Conservation (phyloP, 2,888 invertebrate species). For the Lobophora halterata region DNA sequence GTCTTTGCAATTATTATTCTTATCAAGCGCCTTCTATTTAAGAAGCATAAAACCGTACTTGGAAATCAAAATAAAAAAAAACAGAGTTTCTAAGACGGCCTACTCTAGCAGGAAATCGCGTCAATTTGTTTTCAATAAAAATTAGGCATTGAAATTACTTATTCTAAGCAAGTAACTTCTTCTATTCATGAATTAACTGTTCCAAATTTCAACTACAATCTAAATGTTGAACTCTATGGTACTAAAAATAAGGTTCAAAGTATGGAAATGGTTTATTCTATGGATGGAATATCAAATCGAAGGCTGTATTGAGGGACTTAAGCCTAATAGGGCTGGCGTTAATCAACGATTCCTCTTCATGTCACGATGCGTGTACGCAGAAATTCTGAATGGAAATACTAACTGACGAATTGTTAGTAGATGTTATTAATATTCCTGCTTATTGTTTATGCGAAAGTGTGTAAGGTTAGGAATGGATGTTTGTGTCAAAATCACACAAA, state of each 20-base stretch:
- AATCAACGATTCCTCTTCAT: slow-evolving; percentile 65
- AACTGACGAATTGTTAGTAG: slow-evolving; percentile 20
- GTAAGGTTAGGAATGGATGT: too few relatives aligned
- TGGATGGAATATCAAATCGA: slow-evolving; percentile 51
- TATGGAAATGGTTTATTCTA: neutral
- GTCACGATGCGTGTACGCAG: slow-evolving; percentile 60
- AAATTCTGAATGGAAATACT: slow-evolving; percentile 37
- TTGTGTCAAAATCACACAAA: too few relatives aligned
- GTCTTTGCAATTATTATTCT: too few relatives aligned
- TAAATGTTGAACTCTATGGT: slow-evolving; percentile 6
- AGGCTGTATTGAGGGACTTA: slow-evolving; percentile 56
- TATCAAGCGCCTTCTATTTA: too few relatives aligned
- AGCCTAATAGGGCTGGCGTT: slow-evolving; percentile 33
- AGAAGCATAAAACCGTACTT: too few relatives aligned
- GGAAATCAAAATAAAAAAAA: too few relatives aligned
- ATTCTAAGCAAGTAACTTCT: slow-evolving; percentile 2
- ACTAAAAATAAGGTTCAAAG: slow-evolving; percentile 4
- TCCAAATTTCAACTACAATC: neutral
- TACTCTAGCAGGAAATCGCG: too few relatives aligned
- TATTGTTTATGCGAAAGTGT: too few relatives aligned
- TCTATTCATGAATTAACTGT: neutral
- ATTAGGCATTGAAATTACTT: neutral
- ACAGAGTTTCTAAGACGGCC: too few relatives aligned
- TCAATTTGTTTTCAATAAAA: too few relatives aligned
- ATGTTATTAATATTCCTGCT: slow-evolving; percentile 3